A percentile compares a stretch with the other conserved stretches of the same genome.
phyloP scores from a whole-genome alignment of 2,797 vertebrate genomes.

The Limosa lapponica region DNA sequence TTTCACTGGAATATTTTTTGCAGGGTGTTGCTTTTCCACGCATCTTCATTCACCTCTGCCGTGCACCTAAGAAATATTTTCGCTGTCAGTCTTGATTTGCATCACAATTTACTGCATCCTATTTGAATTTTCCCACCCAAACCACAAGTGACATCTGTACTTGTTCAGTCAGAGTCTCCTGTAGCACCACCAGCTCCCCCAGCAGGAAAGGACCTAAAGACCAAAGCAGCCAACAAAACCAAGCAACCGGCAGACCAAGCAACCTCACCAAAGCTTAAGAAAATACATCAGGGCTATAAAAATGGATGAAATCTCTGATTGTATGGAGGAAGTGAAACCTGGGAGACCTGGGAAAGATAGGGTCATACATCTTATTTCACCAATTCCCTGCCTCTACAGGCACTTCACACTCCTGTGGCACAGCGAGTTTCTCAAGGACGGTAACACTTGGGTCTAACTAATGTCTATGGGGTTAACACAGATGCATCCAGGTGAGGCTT shows the following conservation, averaged over 20 bases:
- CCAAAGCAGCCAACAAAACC: not conserved
- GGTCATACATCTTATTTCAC: not conserved
- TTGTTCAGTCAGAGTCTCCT: not conserved
- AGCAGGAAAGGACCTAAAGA: not conserved
- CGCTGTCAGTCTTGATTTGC: not conserved
- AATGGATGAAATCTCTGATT: not conserved
- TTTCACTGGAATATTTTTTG: not conserved
- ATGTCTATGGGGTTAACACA: not conserved
- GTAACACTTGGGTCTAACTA: not conserved
- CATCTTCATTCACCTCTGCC: not conserved
- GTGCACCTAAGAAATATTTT: not conserved
- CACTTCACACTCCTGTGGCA: fast-evolving
- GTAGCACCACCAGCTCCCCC: not conserved
- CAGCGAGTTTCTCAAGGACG: not conserved
- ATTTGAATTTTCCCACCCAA: not conserved
- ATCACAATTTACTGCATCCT: not conserved
- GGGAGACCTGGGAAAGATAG: not conserved
- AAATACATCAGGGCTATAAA: not conserved
- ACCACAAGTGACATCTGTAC: not conserved
- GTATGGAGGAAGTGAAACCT: not conserved
- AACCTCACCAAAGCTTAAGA: not conserved
- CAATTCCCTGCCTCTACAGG: not conserved
- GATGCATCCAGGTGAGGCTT: not conserved
- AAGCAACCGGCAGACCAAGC: not conserved
- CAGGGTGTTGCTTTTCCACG: fast-evolving